Evolutionary conservation across 35 echinoderm and acorn worm species (phyloP), one percentile per base, ranked within the genome.

Genomic region (Apostichopus californicus): DNA sequence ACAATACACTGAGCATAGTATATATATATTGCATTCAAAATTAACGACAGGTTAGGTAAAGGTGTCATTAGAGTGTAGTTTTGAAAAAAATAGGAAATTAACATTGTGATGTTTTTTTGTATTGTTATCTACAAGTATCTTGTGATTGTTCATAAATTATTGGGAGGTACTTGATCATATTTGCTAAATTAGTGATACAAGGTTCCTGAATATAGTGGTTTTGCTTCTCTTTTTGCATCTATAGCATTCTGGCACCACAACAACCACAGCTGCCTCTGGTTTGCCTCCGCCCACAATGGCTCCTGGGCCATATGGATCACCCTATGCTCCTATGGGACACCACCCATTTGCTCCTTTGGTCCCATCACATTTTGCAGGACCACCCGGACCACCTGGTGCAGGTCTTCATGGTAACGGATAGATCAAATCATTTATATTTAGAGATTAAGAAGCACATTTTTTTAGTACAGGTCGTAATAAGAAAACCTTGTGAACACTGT

Each of bases 241-340:
- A 87, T 82, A 93, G 92, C 92, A 93, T 56, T 93, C 92, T 86
- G 92, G 81, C 8, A 54, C 60, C 22, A 80, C 89, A 0, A 57
- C 89, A 26, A 91, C 73, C 34, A 91, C 89, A 17, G 15, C 89
- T 78, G 89, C 13, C 54, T 54, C 89, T 57, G 24, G 70, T 17
- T 73, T 12, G 55, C 28, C 79, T 13, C 89, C 89, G 6, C 89
- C 71, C 54, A 59, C 72, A 24, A 57, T 78, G 53, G 25, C 89
- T 79, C 77, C 89, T 9, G 89, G 34, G 52, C 72, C 72, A 22
- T 91, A 57, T 79, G n/a, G 22, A 72, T 72, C 86, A 58, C 86
- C n/a, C 8, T 89, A 89, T 89, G 86, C 22, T 34, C 86, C 86
- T 9, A 6, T 72, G 0, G 86, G 86, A 18, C 54, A 72, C 55